Conservation (phyloP, 2,113 vertebrate species). For the Microtus montanus region DNA sequence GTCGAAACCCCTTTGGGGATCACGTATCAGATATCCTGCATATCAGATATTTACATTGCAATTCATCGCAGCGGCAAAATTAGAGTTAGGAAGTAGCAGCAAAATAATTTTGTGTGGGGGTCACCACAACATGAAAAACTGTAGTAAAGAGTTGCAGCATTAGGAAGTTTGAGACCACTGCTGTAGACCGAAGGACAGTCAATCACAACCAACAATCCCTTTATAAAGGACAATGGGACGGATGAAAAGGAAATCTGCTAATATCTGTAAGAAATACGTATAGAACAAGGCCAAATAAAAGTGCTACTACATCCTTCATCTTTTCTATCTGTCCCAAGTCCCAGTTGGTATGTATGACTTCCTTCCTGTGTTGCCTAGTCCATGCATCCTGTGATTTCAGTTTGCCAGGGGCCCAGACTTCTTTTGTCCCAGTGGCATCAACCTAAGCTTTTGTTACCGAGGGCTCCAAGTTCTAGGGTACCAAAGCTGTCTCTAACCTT, state of each 20-base stretch:
- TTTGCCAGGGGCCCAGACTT: not conserved
- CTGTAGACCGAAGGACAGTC: not conserved
- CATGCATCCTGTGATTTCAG: rapidly evolving
- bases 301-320: not conserved
- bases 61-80: not conserved
- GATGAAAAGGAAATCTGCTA: not conserved
- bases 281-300: not conserved
- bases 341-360: not conserved
- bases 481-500: not conserved
- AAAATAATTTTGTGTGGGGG: not conserved
- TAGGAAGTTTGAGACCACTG: not conserved
- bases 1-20: not conserved
- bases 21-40: not conserved
- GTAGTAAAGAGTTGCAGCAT: not conserved
- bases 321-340: not conserved
- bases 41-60: not conserved
- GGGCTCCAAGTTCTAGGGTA: not conserved
- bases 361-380: not conserved
- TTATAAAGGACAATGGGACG: not conserved
- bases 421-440: not conserved
- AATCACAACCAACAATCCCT: not conserved
- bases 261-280: not conserved
- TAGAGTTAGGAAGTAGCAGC: not conserved
- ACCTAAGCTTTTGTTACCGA: not conserved
- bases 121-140: not conserved